Conservation (phyloP, 1,140 invertebrate genomes). For the Drosophila burlai region DNA sequence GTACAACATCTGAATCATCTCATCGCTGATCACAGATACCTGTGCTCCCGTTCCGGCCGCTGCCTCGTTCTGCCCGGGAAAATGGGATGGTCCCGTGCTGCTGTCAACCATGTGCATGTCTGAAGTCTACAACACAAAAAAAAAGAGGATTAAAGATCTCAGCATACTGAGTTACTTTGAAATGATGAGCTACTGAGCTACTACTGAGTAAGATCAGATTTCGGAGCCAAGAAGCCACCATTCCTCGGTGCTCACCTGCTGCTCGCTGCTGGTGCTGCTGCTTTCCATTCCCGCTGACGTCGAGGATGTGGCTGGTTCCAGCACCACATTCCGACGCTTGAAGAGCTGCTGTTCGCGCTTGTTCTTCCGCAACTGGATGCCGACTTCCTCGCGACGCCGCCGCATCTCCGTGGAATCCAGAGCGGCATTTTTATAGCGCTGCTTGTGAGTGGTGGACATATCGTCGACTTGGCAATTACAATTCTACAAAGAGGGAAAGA, state of each 20-base stretch:
- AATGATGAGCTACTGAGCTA: background rate
- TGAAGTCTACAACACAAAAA: constrained; percentile 7
- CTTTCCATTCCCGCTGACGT: constrained; percentile 47
- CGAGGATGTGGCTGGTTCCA: constrained; percentile 56
- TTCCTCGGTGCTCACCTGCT: constrained; percentile 54
- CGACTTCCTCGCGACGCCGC: constrained; percentile 97
- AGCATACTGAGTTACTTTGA: too few species aligned
- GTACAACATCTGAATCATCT: constrained; percentile 94
- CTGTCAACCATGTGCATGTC: constrained; percentile 75
- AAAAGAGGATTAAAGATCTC: background rate
- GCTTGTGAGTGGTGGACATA: constrained; percentile 93
- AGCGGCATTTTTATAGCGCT: constrained; percentile 97
- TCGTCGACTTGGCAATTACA: constrained; percentile 32
- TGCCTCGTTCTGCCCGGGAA: constrained; percentile 9
- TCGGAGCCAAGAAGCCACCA: too few species aligned
- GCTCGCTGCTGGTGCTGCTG: constrained; percentile 49
- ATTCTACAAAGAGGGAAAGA: constrained; percentile 2
- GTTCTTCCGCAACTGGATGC: constrained; percentile 97
- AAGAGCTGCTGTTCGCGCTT: constrained; percentile 97
- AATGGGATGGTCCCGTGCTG: constrained; percentile 23
- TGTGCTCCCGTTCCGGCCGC: constrained; percentile 10
- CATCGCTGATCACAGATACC: constrained; percentile 88
- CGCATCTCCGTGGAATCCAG: constrained; percentile 96
- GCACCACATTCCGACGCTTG: constrained; percentile 95
- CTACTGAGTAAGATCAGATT: background rate